These are phyloP conservation scores for Gobiocypris rarus DNA, from an alignment of 2,113 vertebrate species.

Conservation along the genomic window DNA sequence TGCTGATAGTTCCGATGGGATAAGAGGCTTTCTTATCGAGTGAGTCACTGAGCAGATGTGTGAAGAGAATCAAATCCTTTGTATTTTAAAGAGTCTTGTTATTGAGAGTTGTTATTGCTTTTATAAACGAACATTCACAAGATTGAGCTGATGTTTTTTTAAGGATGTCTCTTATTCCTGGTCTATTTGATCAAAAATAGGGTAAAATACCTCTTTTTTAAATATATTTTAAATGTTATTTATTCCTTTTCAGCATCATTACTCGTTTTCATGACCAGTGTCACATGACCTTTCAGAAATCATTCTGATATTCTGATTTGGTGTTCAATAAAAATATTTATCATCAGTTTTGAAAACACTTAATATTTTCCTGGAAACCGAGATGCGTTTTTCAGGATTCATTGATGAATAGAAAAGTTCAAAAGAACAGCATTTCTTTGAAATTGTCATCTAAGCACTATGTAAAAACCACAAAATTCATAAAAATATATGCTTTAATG, in stretches of 20 bases:
- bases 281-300: neutral
- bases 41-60: slow-evolving; percentile 51
- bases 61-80: neutral
- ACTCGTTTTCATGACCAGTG: too few species aligned
- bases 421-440: neutral
- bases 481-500: slow-evolving; percentile 76
- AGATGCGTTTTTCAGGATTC: neutral
- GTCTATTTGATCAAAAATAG: neutral
- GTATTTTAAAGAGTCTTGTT: neutral
- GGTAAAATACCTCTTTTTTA: neutral
- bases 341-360: neutral
- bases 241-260: neutral
- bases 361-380: neutral
- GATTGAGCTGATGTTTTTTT: neutral
- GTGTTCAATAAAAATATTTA: too few species aligned
- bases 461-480: slow-evolving; percentile 7
- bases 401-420: neutral
- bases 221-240: too few species aligned
- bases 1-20: slow-evolving; percentile 56
- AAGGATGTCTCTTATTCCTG: neutral
- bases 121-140: neutral
- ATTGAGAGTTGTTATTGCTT: neutral
- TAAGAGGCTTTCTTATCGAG: slow-evolving; percentile 64
- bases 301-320: neutral
- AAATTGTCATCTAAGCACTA: neutral